Conservation (phyloP, 2,113 vertebrate species). For the Aegypius monachus region DNA sequence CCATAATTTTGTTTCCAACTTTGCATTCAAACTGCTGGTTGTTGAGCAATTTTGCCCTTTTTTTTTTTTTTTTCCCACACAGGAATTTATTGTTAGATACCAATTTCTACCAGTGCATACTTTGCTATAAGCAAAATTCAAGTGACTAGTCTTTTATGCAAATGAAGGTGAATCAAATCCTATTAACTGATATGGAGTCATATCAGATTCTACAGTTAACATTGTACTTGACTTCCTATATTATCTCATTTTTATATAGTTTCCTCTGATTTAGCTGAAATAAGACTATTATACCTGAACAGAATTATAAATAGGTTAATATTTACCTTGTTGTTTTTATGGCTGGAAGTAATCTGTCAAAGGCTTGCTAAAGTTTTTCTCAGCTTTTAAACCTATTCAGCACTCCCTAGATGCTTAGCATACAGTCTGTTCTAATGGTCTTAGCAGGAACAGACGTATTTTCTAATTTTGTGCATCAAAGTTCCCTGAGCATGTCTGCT, state of each 20-base stretch:
- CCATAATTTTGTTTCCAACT: neutral
- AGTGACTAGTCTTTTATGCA: neutral
- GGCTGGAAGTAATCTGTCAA: neutral
- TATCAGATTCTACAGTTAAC: neutral
- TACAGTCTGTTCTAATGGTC: neutral
- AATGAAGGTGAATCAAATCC: neutral
- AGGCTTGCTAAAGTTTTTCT: neutral
- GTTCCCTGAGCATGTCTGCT: neutral
- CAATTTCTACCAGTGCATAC: neutral
- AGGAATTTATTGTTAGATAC: neutral
- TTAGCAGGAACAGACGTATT: neutral
- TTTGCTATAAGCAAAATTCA: neutral
- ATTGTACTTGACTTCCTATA: neutral
- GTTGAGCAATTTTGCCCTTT: neutral
- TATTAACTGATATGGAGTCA: neutral
- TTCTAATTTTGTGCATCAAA: neutral
- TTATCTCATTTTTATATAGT: neutral
- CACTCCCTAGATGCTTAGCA: neutral
- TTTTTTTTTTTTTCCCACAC: neutral
- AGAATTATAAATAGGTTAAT: neutral
- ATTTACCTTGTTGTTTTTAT: neutral
- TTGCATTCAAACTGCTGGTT: neutral
- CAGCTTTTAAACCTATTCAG: neutral
- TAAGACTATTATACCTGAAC: neutral
- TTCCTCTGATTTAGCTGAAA: neutral